Percentiles rank a stretch among this genome's conserved stretches.
These are phyloP conservation scores for Aporrectodea caliginosa DNA, from an alignment of 1,140 invertebrate species.

Conservation along the genomic window DNA sequence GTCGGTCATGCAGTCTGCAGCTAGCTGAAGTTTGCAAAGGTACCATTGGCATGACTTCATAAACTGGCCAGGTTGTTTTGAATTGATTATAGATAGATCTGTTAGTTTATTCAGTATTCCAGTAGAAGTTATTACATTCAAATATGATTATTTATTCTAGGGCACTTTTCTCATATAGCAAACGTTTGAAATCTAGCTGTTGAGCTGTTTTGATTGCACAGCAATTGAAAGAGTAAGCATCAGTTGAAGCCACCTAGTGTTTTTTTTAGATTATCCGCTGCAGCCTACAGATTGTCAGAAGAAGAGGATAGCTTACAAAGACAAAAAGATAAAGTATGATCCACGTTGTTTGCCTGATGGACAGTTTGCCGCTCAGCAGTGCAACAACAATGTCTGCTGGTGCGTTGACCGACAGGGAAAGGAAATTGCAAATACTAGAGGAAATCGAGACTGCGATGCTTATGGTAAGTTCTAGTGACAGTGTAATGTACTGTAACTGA, in stretches of 20 bases:
- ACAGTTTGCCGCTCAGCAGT: background rate
- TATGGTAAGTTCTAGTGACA: background rate
- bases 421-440: background rate
- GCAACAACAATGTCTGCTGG: background rate
- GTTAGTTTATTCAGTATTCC: no score
- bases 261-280: no score
- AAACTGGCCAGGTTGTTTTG: no score
- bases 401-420: background rate
- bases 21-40: no score
- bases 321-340: background rate
- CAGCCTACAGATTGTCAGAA: no score
- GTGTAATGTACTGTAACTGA: background rate
- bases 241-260: background rate
- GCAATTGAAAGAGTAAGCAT: background rate
- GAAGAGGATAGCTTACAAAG: no score
- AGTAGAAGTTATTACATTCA: no score
- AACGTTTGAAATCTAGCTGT: background rate
- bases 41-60: no score
- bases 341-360: background rate
- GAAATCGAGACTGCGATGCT: background rate
- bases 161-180: background rate
- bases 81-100: no score
- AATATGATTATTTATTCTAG: background rate
- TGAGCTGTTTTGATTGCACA: background rate
- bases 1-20: no score